Conservation (phyloP, 1,140 invertebrate species). For the Conus ventricosus region DNA sequence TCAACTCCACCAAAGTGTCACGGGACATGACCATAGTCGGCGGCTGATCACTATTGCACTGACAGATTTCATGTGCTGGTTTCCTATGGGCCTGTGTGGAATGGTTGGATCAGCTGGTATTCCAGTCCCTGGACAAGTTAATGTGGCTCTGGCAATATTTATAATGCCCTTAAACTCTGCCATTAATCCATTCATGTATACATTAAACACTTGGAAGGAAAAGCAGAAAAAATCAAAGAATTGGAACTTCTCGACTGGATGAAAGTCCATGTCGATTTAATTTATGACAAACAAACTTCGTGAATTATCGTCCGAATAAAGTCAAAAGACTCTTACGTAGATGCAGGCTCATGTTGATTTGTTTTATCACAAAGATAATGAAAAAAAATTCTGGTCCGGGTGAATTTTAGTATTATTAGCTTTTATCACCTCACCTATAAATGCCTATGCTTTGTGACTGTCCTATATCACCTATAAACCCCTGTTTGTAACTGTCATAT, state of each 20-base stretch:
- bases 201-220: conserved; percentile 2
- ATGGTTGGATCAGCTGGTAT: conserved; percentile 16
- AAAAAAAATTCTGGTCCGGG: too few species aligned
- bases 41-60: conserved; percentile 29
- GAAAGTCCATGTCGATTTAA: background rate
- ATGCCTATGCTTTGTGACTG: too few species aligned
- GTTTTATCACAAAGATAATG: too few species aligned
- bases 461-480: too few species aligned
- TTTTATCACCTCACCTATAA: too few species aligned
- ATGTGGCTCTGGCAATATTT: conserved; percentile 27
- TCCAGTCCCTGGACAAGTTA: conserved; percentile 31
- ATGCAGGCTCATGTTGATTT: too few species aligned
- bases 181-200: conserved; percentile 41
- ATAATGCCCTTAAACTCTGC: conserved; percentile 41
- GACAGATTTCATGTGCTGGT: conserved; percentile 46
- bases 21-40: conserved; percentile 35
- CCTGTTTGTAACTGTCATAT: too few species aligned
- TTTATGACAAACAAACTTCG: too few species aligned
- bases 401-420: too few species aligned
- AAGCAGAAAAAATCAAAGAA: conserved; percentile 14
- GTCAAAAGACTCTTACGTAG: too few species aligned
- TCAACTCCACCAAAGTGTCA: background rate
- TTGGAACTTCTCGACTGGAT: background rate
- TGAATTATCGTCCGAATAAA: too few species aligned
- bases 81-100: conserved; percentile 39